Percentiles rank a stretch among this genome's conserved stretches.
phyloP scores from a whole-genome alignment of 2,888 invertebrate species.

The Clepsis dumicolana region DNA sequence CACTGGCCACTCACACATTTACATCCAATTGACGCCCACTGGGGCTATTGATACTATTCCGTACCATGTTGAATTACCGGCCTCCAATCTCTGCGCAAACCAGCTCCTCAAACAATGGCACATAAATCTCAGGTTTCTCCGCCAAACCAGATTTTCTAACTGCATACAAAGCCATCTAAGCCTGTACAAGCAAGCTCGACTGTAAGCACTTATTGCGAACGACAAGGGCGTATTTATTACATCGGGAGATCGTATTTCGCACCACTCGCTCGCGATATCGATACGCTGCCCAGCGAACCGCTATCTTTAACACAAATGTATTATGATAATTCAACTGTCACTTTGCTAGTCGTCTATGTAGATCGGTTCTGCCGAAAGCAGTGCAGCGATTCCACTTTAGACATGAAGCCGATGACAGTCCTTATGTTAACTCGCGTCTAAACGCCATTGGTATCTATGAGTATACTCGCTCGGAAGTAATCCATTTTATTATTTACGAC shows the following conservation, averaged over 20 bases:
- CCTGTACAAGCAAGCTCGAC: constrained; percentile 23
- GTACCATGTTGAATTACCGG: constrained; percentile 1
- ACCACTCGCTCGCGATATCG: constrained; percentile 56
- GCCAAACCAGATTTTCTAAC: constrained; percentile 50
- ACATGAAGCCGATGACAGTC: background rate
- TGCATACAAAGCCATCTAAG: constrained; percentile 37
- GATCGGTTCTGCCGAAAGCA: constrained; percentile 27
- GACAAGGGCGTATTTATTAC: constrained; percentile 73
- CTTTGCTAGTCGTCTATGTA: constrained; percentile 38
- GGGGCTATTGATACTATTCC: constrained; percentile 30
- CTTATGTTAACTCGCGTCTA: background rate
- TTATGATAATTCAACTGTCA: constrained; percentile 52
- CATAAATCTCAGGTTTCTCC: constrained; percentile 54
- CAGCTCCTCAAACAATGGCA: constrained; percentile 47
- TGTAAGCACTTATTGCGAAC: constrained; percentile 50
- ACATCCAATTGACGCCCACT: constrained; percentile 33
- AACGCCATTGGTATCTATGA: background rate
- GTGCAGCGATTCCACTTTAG: background rate
- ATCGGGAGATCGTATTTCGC: constrained; percentile 57
- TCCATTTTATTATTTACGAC: background rate
- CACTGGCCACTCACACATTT: constrained; percentile 30
- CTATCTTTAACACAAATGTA: constrained; percentile 44
- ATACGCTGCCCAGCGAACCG: constrained; percentile 48
- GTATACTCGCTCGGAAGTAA: background rate
- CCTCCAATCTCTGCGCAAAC: constrained; percentile 45